Evolutionary conservation across 2,113 vertebrate species (phyloP), one percentile per base, ranked within the genome.

Genomic region (Maccullochella peelii): DNA sequence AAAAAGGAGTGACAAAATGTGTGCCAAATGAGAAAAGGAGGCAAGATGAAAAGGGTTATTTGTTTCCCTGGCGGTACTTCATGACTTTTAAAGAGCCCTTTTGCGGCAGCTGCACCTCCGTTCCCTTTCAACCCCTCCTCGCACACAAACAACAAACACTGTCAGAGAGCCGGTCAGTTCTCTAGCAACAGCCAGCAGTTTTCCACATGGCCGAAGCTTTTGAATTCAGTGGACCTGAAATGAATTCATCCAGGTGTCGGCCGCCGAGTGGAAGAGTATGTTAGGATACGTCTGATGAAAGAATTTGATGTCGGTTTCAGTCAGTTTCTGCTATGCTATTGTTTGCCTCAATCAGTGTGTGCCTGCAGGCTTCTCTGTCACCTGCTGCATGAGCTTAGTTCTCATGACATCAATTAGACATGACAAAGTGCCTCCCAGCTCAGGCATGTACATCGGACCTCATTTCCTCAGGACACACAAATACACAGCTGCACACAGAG

Each of bases 21-120:
- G 87, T 88, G 92, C 91, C 92, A 93, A 93, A 90, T 73, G 91
- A 93, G 90, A 85, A 91, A 91, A 90, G 86, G 86, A 94, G 90
- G 91, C 63, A 30, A 91, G 91, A 92, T 91, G 84, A 92, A 93
- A 93, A 89, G 88, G 87, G 65, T 80, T 91, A 85, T 89, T 90
- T 54, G 80, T 94, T 89, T 87, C 88, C 66, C 85, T 44, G 84
- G 82, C 36, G 78, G 85, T 86, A 85, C 90, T 93, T 90, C 84
- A 69, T 86, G 84, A 89, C 89, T 91, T 89, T 91, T 85, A 89
- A 92, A 88, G 85, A 84, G 73, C 59, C 68, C 50, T 79, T 86
- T 87, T 0, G 77, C 74, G 23, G 86, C 91, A 92, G 93, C 94
- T 92, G 92, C 88, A 91, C 80, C 86, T 91, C 87, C 80, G 79